Percentiles rank a stretch among this genome's conserved stretches.
phyloP scores from a whole-genome alignment of 2,113 vertebrate genomes.

The Ploceus nigricollis region DNA sequence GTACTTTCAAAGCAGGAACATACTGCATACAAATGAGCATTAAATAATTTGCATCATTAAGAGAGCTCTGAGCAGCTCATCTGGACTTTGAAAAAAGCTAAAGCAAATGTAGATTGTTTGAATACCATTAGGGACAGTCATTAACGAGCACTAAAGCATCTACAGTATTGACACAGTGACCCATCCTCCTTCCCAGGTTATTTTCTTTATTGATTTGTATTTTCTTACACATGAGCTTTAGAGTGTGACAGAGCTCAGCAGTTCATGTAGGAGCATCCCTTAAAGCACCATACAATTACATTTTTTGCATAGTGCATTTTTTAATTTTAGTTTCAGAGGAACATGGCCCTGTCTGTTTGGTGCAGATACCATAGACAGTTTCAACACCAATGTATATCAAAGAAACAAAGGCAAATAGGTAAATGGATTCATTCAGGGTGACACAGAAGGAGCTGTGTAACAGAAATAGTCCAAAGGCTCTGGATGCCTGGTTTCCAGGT shows the following conservation, averaged over 20 bases:
- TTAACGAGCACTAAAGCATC: slow-evolving; percentile 33
- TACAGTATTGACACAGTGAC: not conserved
- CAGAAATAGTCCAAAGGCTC: not conserved
- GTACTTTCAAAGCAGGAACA: slow-evolving; percentile 38
- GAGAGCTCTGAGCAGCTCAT: slow-evolving; percentile 44
- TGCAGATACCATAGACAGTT: not conserved
- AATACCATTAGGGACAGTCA: slow-evolving; percentile 22
- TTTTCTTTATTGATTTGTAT: slow-evolving; percentile 35
- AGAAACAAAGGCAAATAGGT: not conserved
- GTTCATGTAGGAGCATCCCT: not conserved
- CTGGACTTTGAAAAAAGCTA: slow-evolving; percentile 38
- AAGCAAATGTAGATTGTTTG: slow-evolving; percentile 40
- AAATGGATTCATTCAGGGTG: not conserved
- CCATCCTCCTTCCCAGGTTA: not conserved
- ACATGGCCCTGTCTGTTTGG: not conserved
- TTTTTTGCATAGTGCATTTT: not conserved
- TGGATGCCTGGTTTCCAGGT: not conserved
- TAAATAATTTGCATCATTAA: slow-evolving; percentile 53
- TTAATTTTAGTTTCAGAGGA: not conserved
- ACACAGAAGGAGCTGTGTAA: not conserved
- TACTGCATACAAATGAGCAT: slow-evolving; percentile 56
- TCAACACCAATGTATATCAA: not conserved
- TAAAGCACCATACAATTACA: not conserved
- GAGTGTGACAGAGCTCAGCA: not conserved
- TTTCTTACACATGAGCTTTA: not conserved